phyloP scores from a whole-genome alignment of 2,888 invertebrate genomes.

The Platypus cylindrus region DNA sequence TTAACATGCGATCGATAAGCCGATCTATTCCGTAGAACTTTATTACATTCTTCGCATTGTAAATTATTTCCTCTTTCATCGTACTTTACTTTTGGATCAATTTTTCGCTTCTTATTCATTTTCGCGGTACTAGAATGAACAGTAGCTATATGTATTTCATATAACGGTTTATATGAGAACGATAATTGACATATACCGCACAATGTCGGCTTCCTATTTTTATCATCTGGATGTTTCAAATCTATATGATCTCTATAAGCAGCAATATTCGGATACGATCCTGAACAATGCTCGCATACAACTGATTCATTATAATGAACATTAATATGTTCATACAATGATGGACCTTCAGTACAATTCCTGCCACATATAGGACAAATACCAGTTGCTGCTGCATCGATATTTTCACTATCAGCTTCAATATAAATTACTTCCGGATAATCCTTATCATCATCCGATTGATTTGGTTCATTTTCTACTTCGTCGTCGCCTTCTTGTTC shows the following conservation, averaged over 20 bases:
- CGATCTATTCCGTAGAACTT: slow-evolving; percentile 6
- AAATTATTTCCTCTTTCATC: slow-evolving; percentile 2
- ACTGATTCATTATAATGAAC: slow-evolving; percentile 12
- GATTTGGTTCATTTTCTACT: slow-evolving; percentile 4
- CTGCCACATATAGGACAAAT: slow-evolving; percentile 14
- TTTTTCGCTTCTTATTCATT: slow-evolving; percentile 3
- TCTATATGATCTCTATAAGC: slow-evolving; percentile 11
- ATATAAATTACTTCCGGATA: slow-evolving; percentile 12
- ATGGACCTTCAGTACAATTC: slow-evolving; percentile 6
- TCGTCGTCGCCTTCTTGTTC: background rate
- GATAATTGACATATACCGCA: slow-evolving; percentile 18
- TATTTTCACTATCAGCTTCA: slow-evolving; percentile 7
- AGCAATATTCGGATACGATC: slow-evolving; percentile 9
- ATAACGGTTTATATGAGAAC: slow-evolving; percentile 19
- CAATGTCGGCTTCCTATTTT: slow-evolving; percentile 10
- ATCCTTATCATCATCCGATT: slow-evolving; percentile 6
- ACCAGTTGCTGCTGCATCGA: background rate
- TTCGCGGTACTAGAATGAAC: slow-evolving; percentile 13
- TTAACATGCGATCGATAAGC: slow-evolving; percentile 10
- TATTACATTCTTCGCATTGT: slow-evolving; percentile 13
- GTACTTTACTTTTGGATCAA: slow-evolving; percentile 6
- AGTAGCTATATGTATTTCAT: slow-evolving; percentile 18
- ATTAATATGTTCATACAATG: slow-evolving; percentile 11
- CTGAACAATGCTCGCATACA: slow-evolving; percentile 11
- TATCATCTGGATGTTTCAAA: slow-evolving; percentile 8